Evolutionary conservation across 1,140 invertebrate genomes (phyloP).

Genomic region (Formica exsecta): DNA sequence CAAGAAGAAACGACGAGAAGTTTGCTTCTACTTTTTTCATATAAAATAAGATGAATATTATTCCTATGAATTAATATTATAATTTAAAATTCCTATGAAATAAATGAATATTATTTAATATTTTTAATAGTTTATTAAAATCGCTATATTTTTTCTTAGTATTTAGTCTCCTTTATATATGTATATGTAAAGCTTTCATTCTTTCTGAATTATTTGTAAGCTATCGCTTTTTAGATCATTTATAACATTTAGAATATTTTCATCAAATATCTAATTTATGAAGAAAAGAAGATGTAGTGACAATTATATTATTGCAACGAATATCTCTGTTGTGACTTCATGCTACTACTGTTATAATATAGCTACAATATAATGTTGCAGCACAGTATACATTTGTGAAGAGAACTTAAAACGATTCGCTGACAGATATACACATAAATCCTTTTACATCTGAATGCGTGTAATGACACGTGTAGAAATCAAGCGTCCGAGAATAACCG

Average conservation of each 20-base stretch:
- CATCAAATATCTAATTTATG: neutral
- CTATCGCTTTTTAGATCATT: neutral
- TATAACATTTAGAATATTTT: neutral
- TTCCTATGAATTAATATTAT: neutral
- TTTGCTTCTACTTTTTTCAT: neutral
- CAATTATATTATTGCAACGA: neutral
- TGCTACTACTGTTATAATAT: neutral
- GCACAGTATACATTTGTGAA: neutral
- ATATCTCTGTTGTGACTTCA: neutral
- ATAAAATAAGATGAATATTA: neutral
- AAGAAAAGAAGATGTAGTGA: neutral
- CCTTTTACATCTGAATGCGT: constrained; percentile 21
- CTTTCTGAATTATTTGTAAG: neutral
- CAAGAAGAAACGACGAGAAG: neutral
- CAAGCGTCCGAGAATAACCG: constrained; percentile 44
- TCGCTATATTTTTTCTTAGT: neutral
- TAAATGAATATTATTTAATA: neutral
- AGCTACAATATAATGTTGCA: neutral
- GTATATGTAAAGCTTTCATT: neutral
- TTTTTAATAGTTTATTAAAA: neutral
- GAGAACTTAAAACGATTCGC: neutral
- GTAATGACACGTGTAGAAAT: constrained; percentile 55
- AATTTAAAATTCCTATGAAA: neutral
- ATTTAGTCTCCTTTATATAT: neutral
- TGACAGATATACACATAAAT: constrained; percentile 42